Base-by-base conservation (phyloP, 2,888 invertebrate genomes). In the Pasiphila rectangulata region DNA sequence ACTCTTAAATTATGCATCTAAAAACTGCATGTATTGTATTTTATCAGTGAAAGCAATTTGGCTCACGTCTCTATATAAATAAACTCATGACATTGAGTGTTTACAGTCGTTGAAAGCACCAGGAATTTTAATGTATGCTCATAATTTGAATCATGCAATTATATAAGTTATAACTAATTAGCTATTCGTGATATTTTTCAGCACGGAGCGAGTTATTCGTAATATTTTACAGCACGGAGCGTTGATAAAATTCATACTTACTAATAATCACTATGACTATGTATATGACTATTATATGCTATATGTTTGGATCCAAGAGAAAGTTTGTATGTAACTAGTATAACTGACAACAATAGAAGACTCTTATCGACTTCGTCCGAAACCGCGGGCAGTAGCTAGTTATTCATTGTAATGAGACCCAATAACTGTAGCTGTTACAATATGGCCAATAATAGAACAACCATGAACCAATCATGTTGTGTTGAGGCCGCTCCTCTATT, bases 31-130 rank as follows among this genome's bases (percentile, higher is more conserved):
- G 53, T 56, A 60, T 50, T 51, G 63, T 72, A 34, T 47, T 61
- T 71, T 75, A 74, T 70, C 70, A 75, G 80, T 71, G 79, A 84
- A 84, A 84, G 79, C 79, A 59, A 79, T 80, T 84, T 84, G 80
- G 83, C 83, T 68, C 70, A 66, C 62, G 73, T 69, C 69, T 68
- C 60, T 69, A 67, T 77, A 77, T 75, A 75, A 80, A 83, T 79
- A 79, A 72, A 70, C 69, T 59, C 56, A 63, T 56, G 51, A 50
- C 64, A 58, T 64, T 64, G 56, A 73, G 62, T 72, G 69, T 67
- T 69, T 69, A 61, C 57, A 56, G 59, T 54, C 38, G 48, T 58
- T 59, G 61, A 52, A 60, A 55, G 15, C 24, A 32, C 5, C 41
- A 32, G 25, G 40, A 41, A 30, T 38, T 38, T 38, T 29, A 35